Conservation (phyloP, 2,797 vertebrate genomes). For the Mormyrops boulengeri region DNA sequence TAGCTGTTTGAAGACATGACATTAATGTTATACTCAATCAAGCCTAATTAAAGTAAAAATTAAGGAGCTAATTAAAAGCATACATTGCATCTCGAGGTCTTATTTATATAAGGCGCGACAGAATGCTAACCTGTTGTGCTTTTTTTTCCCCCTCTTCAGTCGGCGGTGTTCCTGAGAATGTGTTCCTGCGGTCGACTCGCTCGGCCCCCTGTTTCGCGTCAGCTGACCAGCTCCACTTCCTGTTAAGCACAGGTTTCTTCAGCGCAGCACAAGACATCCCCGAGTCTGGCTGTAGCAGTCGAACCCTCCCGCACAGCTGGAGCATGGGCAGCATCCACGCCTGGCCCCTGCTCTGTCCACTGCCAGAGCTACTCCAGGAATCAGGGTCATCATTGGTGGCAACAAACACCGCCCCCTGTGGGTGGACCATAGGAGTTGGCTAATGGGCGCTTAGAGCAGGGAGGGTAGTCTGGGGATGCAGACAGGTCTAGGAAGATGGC, state of each 20-base stretch:
- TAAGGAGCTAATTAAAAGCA: neutral
- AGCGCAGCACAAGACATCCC: neutral
- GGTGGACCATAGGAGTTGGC: constrained; percentile 60
- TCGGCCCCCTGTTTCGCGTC: constrained; percentile 59
- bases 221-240: constrained; percentile 10
- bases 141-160: neutral
- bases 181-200: constrained; percentile 53
- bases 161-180: constrained; percentile 24
- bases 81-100: neutral
- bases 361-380: constrained; percentile 16
- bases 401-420: constrained; percentile 32
- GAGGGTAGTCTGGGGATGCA: neutral
- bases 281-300: neutral
- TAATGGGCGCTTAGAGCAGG: constrained; percentile 27
- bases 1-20: neutral
- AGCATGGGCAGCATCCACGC: constrained; percentile 56
- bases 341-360: constrained; percentile 24
- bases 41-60: neutral
- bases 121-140: neutral
- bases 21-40: neutral
- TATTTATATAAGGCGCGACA: neutral
- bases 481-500: neutral
- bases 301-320: constrained; percentile 46
- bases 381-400: neutral
- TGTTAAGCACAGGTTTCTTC: constrained; percentile 23